Base-by-base conservation (phyloP, 1,140 invertebrate genomes). In the Globodera rostochiensis region DNA sequence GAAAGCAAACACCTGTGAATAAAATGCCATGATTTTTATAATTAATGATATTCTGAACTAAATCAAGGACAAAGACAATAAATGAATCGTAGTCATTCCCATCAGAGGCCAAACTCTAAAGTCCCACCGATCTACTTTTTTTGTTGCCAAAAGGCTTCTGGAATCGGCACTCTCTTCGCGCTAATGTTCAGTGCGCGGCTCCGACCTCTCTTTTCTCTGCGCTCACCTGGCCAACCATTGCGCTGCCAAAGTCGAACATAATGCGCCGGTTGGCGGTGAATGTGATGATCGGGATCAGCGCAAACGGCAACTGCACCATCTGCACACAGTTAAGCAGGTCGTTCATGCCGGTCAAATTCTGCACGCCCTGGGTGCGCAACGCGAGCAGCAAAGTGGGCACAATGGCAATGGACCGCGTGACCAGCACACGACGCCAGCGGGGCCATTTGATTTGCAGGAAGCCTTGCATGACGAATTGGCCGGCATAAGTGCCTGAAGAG, bases 391-490 rank as follows among this genome's bases (percentile, higher is more conserved):
- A 93, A n/a, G 95, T 96, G 4, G 95, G 95, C 13, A 94, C 90
- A 85, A 97, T 96, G 25, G 95, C 95, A 84, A 96, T 94, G 3
- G 93, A 92, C 84, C 95, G 92, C 0, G 95, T 97, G 76, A 95
- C 92, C 6, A 96, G 90, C 7, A 96, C 94, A 91, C 95, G 90
- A 89, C 95, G 94, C 95, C 95, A 97, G 71, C 94, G 91, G 6
- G 94, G 92, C 95, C 95, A 96, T 87, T 93, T 93, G 11, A 97
- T 91, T 90, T 96, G 94, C 6, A 97, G 90, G 88, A 97, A 97
- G 8, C 95, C 95, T 93, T 94, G 91, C 92, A 93, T 93, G 6
- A 91, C 92, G 90, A 93, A 93, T 86, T 93, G 92, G 74, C 92
- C 92, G 75, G 92, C 91, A 87, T 92, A 93, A 11, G 92, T 93